phyloP scores from a whole-genome alignment of 2,888 invertebrate genomes.

The Seira musarum region DNA sequence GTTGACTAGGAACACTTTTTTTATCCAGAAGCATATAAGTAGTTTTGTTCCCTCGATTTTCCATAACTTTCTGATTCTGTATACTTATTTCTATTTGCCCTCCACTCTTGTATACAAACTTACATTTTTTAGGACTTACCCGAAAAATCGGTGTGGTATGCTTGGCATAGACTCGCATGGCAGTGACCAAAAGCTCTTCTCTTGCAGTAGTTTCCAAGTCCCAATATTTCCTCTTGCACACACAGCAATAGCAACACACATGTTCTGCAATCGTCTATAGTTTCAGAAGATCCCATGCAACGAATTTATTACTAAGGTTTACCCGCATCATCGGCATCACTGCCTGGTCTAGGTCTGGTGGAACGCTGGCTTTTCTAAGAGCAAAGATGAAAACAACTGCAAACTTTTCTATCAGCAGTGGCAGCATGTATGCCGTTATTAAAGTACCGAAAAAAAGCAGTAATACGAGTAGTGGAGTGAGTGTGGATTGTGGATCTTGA shows the following conservation, averaged over 20 bases:
- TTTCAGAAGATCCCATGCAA: constrained; percentile 25
- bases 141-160: constrained; percentile 14
- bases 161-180: background rate
- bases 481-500: background rate
- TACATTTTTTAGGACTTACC: constrained; percentile 5
- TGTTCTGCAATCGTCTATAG: background rate
- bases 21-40: background rate
- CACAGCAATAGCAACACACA: background rate
- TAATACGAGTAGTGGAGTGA: constrained; percentile 4
- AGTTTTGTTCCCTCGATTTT: too few species aligned
- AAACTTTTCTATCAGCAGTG: background rate
- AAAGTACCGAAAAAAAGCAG: constrained; percentile 11
- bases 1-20: background rate
- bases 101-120: constrained; percentile 1
- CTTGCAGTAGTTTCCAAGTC: constrained; percentile 11
- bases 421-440: background rate
- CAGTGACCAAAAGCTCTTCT: constrained; percentile 1
- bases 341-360: too few species aligned
- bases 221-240: background rate
- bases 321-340: constrained; percentile 46
- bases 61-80: too few species aligned
- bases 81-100: constrained; percentile 1
- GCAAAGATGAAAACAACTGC: constrained; percentile 6
- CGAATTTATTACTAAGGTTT: constrained; percentile 42
- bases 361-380: background rate